A percentile compares a stretch with the other conserved stretches of the same genome.
Conservation (phyloP, 1,140 invertebrate species). For the Hyposmocoma kahamanoa region DNA sequence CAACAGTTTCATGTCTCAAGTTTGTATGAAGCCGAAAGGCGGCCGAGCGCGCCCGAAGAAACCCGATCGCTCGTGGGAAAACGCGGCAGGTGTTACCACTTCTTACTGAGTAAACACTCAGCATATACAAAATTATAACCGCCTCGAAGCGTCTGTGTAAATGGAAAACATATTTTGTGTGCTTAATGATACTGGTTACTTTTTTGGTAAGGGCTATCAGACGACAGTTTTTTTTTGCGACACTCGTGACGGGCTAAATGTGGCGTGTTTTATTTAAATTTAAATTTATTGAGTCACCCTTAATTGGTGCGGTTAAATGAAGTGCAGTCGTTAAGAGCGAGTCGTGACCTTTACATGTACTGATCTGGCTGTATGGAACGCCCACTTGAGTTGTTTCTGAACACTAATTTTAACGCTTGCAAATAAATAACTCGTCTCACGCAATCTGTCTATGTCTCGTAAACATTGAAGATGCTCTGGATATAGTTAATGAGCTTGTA, state of each 20-base stretch:
- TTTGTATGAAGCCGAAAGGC: slow-evolving; percentile 12
- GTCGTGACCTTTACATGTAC: slow-evolving; percentile 32
- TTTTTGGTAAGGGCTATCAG: slow-evolving; percentile 65
- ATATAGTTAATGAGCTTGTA: not conserved
- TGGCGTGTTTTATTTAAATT: slow-evolving; percentile 39
- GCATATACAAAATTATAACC: slow-evolving; percentile 70
- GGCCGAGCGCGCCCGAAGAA: slow-evolving; percentile 50
- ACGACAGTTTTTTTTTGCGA: slow-evolving; percentile 55
- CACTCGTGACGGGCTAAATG: slow-evolving; percentile 33
- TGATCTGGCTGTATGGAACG: not conserved
- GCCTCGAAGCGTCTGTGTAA: slow-evolving; percentile 61
- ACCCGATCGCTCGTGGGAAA: slow-evolving; percentile 63
- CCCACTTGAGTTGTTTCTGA: not conserved
- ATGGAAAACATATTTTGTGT: slow-evolving; percentile 73
- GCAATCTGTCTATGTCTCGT: not conserved
- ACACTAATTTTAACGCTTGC: not conserved
- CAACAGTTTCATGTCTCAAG: not conserved
- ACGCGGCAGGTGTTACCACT: slow-evolving; percentile 68
- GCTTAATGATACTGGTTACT: slow-evolving; percentile 70
- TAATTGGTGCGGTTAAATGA: slow-evolving; percentile 52
- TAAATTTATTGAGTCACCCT: slow-evolving; percentile 51
- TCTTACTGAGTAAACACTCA: slow-evolving; percentile 71
- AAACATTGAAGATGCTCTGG: not conserved
- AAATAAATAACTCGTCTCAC: not conserved
- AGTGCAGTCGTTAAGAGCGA: slow-evolving; percentile 32